Evolutionary conservation across 2,888 invertebrate genomes (phyloP).

Genomic region (Lepidocyrtoides sp.): DNA sequence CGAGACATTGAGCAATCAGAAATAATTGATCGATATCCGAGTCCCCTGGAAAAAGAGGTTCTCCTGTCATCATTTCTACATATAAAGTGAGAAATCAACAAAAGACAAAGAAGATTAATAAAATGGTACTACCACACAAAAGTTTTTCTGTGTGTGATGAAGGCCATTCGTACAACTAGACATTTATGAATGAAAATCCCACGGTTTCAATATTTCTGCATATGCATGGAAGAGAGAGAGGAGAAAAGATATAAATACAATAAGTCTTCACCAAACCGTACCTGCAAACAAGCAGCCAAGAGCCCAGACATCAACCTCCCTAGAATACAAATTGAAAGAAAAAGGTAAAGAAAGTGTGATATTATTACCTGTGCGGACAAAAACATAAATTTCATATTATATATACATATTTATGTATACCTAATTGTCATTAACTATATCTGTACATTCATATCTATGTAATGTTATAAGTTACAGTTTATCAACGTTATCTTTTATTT

Average conservation of each 20-base stretch:
- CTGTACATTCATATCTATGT: too few species aligned
- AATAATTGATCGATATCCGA: conserved; percentile 96
- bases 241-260: neutral
- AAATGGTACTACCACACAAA: conserved; percentile 3
- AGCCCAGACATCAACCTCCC: conserved; percentile 95
- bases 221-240: neutral
- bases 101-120: conserved; percentile 44
- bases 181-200: conserved; percentile 42
- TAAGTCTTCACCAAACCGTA: conserved; percentile 39
- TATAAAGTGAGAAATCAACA: conserved; percentile 86
- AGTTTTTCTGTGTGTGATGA: neutral
- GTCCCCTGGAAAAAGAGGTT: conserved; percentile 95
- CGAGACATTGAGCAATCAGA: conserved; percentile 93
- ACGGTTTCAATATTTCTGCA: conserved; percentile 49
- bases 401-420: neutral
- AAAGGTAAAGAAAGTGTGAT: neutral
- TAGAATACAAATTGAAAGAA: conserved; percentile 85
- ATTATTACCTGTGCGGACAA: too few species aligned
- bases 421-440: too few species aligned
- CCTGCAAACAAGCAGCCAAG: conserved; percentile 90
- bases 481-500: too few species aligned
- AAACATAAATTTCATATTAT: neutral
- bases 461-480: too few species aligned
- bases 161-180: conserved; percentile 18
- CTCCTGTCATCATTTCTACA: conserved; percentile 95